A percentile compares a stretch with the other conserved stretches of the same genome.
These are phyloP conservation scores for Megathymus violae DNA, from an alignment of 1,140 invertebrate species.

Conservation along the genomic window DNA sequence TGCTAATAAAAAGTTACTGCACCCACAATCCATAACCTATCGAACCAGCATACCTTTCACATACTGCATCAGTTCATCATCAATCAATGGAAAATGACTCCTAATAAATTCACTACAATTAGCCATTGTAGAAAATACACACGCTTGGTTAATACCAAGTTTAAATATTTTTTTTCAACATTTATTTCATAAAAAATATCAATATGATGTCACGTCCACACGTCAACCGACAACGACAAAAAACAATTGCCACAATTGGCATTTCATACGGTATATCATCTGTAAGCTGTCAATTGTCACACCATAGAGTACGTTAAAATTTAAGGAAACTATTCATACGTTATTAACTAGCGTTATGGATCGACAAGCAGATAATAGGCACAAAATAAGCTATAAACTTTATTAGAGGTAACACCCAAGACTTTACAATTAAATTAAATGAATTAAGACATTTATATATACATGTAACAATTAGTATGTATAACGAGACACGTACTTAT, in stretches of 20 bases:
- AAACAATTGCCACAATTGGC: conserved; percentile 41
- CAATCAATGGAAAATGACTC: conserved; percentile 93
- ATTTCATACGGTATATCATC: neutral
- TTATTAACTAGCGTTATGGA: too few relatives aligned
- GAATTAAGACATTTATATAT: too few relatives aligned
- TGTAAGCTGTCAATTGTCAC: neutral
- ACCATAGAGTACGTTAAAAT: neutral
- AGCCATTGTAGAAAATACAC: conserved; percentile 84
- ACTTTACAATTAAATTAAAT: too few relatives aligned
- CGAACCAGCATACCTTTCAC: conserved; percentile 89
- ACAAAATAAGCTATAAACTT: too few relatives aligned
- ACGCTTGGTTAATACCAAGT: conserved; percentile 64
- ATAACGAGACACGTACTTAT: too few relatives aligned
- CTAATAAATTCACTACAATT: conserved; percentile 89
- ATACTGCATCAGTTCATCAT: conserved; percentile 94
- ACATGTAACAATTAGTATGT: too few relatives aligned
- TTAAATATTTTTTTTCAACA: conserved; percentile 45
- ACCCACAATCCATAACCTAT: conserved; percentile 60
- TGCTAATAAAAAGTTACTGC: conserved; percentile 11
- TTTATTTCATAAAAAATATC: conserved; percentile 54
- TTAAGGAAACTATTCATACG: too few relatives aligned
- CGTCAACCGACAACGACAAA: conserved; percentile 35
- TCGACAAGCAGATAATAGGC: too few relatives aligned
- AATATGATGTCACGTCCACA: conserved; percentile 53
- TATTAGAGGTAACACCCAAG: too few relatives aligned